Percentiles rank a stretch among this genome's conserved stretches.
These are phyloP conservation scores for Acanthurus lineatus DNA, from an alignment of 2,797 vertebrate species.

Conservation along the genomic window DNA sequence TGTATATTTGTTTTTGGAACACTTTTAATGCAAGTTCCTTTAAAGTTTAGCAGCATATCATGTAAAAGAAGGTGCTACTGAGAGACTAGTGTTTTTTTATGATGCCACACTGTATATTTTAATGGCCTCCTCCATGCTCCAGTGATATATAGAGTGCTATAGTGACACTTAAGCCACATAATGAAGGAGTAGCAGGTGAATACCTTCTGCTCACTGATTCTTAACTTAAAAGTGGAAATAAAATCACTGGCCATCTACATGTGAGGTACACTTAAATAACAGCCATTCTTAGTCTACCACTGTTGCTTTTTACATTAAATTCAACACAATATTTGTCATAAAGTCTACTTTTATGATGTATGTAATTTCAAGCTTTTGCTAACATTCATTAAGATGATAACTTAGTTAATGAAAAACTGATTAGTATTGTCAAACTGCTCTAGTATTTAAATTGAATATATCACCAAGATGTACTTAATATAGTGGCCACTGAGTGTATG, in stretches of 20 bases:
- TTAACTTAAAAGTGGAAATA: no score
- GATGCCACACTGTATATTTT: slow-evolving; percentile 3
- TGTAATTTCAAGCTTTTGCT: not conserved
- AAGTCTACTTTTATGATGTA: no score
- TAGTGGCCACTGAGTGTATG: not conserved
- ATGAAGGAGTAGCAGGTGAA: not conserved
- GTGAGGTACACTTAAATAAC: not conserved
- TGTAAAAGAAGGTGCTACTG: not conserved
- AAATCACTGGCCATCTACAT: not conserved
- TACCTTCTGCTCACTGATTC: slow-evolving; percentile 4
- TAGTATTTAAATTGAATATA: not conserved
- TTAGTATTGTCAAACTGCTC: not conserved
- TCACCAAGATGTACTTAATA: not conserved
- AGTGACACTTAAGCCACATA: not conserved
- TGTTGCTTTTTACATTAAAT: not conserved
- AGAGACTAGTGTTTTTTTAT: slow-evolving; percentile 8
- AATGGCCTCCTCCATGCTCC: not conserved
- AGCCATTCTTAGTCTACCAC: not conserved
- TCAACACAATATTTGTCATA: no score
- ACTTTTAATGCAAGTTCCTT: not conserved
- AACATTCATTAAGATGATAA: no score
- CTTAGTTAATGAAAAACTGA: not conserved
- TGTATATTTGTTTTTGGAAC: not conserved
- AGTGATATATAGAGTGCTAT: not conserved
- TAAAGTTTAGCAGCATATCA: slow-evolving; percentile 9